These are phyloP conservation scores for Tenualosa ilisha DNA, from an alignment of 2,797 vertebrate species.

Conservation along the genomic window DNA sequence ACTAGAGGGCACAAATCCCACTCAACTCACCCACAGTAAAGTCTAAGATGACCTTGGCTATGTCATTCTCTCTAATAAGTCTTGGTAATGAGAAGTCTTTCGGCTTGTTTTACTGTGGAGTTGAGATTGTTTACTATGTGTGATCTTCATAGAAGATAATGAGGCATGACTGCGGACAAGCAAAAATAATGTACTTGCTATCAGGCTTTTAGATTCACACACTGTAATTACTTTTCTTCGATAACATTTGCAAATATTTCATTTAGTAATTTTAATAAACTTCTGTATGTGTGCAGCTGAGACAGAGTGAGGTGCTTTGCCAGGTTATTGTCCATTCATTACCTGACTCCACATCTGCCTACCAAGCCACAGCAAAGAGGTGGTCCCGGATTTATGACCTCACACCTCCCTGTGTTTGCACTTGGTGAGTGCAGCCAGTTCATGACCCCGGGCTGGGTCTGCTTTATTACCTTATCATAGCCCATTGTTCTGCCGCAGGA, in stretches of 20 bases:
- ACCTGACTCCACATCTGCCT: conserved; percentile 23
- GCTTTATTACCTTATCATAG: conserved; percentile 30
- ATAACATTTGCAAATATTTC: neutral
- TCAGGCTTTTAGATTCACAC: neutral
- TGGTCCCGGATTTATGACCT: conserved; percentile 34
- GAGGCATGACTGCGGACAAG: neutral
- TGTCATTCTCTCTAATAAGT: neutral
- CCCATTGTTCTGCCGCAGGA: conserved; percentile 15
- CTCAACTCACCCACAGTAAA: neutral
- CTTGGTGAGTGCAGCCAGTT: conserved; percentile 34
- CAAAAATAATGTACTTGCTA: neutral
- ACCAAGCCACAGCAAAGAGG: conserved; percentile 34
- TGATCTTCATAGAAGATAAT: neutral
- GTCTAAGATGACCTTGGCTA: neutral
- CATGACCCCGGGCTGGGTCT: conserved; percentile 17
- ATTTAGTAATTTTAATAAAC: neutral
- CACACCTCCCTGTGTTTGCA: conserved; percentile 34
- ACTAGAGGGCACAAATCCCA: neutral
- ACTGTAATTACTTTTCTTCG: neutral
- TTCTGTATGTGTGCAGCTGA: neutral
- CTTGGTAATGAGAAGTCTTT: neutral
- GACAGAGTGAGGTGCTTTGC: neutral
- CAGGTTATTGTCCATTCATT: conserved; percentile 16
- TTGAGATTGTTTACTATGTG: neutral
- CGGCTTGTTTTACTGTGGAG: neutral